Evolutionary conservation across 2,888 invertebrate species (phyloP).

Genomic region (Hofmannophila pseudospretella): DNA sequence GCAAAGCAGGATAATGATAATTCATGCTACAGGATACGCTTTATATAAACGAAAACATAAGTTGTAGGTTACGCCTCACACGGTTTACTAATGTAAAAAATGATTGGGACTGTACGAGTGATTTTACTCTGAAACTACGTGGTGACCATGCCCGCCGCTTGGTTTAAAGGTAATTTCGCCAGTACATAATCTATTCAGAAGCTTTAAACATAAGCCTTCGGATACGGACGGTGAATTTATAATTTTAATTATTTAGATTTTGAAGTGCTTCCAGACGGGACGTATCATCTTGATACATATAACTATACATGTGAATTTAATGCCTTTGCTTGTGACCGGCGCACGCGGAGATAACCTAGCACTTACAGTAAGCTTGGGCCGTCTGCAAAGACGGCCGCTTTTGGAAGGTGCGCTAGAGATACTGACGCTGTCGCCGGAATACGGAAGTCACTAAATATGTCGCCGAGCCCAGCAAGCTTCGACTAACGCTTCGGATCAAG

Average conservation of each 20-base stretch:
- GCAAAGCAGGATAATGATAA: slow-evolving; percentile 61
- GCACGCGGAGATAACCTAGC: slow-evolving; percentile 77
- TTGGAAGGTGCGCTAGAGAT: slow-evolving; percentile 66
- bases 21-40: slow-evolving; percentile 62
- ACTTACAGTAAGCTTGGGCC: slow-evolving; percentile 77
- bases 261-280: slow-evolving; percentile 66
- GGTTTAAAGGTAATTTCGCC: slow-evolving; percentile 42
- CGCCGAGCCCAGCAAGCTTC: slow-evolving; percentile 72
- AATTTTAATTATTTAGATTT: slow-evolving; percentile 44
- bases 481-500: slow-evolving; percentile 76
- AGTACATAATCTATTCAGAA: slow-evolving; percentile 44
- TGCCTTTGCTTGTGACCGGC: slow-evolving; percentile 73
- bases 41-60: slow-evolving; percentile 39
- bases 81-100: slow-evolving; percentile 58
- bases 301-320: slow-evolving; percentile 69
- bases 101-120: slow-evolving; percentile 48
- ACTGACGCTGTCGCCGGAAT: slow-evolving; percentile 59
- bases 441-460: slow-evolving; percentile 68
- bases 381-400: slow-evolving; percentile 65
- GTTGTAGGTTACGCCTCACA: slow-evolving; percentile 62
- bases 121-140: slow-evolving; percentile 45
- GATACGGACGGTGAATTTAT: slow-evolving; percentile 42
- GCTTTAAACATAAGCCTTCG: slow-evolving; percentile 61
- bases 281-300: slow-evolving; percentile 49
- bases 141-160: slow-evolving; percentile 67